Percentiles rank a stretch among this genome's conserved stretches.
Conservation (phyloP, 2,797 vertebrate genomes). For the Cynodonichthys magdalenae region DNA sequence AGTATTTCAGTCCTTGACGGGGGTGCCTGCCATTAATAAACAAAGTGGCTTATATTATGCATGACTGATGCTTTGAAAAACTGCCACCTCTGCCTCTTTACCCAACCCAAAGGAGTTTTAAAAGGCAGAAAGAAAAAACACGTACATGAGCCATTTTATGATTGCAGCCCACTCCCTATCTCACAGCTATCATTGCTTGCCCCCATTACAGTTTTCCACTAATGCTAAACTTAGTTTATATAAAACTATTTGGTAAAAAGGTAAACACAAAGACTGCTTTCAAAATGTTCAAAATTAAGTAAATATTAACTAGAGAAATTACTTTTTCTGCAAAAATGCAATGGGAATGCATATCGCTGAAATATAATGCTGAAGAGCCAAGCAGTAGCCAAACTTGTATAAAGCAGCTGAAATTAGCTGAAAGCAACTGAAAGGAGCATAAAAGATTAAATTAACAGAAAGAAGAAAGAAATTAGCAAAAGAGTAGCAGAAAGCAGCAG, state of each 20-base stretch:
- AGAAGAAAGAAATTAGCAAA: too few species aligned
- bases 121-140: slow-evolving; percentile 36
- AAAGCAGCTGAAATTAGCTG: too few species aligned
- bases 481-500: too few species aligned
- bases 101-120: slow-evolving; percentile 20
- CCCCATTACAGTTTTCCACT: slow-evolving; percentile 4
- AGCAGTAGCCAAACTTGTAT: too few species aligned
- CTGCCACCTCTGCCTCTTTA: slow-evolving; percentile 30
- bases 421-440: too few species aligned
- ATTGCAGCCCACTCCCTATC: slow-evolving; percentile 5
- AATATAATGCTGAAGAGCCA: too few species aligned
- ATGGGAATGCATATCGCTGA: too few species aligned
- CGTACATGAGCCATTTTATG: slow-evolving; percentile 30
- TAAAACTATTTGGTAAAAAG: not conserved
- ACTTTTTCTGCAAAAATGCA: too few species aligned
- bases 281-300: not conserved
- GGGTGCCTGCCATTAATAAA: slow-evolving; percentile 73
- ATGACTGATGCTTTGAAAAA: slow-evolving; percentile 71
- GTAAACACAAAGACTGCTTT: not conserved
- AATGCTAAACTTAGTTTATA: slow-evolving; percentile 1
- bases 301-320: too few species aligned
- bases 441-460: too few species aligned
- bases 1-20: slow-evolving; percentile 50
- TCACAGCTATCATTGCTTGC: not conserved
- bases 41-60: slow-evolving; percentile 75